Evolutionary conservation across 37 sponge, comb jelly and placozoan species (phyloP).

Genomic region (Mnemiopsis leidyi): DNA sequence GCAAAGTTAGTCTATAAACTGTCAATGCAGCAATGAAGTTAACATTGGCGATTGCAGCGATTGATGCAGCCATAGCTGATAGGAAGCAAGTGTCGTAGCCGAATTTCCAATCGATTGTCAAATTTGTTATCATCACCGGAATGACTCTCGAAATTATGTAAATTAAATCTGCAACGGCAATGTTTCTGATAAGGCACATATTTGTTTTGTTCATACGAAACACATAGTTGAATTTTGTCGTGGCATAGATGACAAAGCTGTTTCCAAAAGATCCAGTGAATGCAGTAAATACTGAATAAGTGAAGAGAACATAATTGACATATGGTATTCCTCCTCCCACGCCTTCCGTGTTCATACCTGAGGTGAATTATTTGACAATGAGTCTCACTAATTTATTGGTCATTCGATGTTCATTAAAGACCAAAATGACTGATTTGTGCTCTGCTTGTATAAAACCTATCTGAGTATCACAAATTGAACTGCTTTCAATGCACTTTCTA

Average conservation of each 20-base stretch:
- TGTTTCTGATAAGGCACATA: not conserved
- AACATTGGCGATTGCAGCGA: constrained; percentile 36
- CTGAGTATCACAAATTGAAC: too few species aligned
- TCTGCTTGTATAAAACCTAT: too few species aligned
- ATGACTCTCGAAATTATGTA: constrained; percentile 18
- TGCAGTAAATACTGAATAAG: not conserved
- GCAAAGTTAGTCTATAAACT: not conserved
- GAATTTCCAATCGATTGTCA: constrained; percentile 9
- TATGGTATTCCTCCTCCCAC: not conserved
- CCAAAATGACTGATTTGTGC: too few species aligned
- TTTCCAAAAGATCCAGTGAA: constrained; percentile 16
- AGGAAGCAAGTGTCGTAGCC: not conserved
- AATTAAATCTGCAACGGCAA: constrained; percentile 8
- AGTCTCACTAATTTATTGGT: too few species aligned
- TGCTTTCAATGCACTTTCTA: too few species aligned
- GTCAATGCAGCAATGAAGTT: constrained; percentile 49
- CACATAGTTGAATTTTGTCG: not conserved
- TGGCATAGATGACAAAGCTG: not conserved
- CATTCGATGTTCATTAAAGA: too few species aligned
- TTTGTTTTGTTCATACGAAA: constrained; percentile 28
- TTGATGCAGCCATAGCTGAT: not conserved
- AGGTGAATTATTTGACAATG: too few species aligned
- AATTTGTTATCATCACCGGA: constrained; percentile 26
- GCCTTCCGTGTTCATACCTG: not conserved
- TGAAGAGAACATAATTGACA: not conserved